Conservation (phyloP, 1,140 invertebrate species). For the Neocloeon triangulifer region DNA sequence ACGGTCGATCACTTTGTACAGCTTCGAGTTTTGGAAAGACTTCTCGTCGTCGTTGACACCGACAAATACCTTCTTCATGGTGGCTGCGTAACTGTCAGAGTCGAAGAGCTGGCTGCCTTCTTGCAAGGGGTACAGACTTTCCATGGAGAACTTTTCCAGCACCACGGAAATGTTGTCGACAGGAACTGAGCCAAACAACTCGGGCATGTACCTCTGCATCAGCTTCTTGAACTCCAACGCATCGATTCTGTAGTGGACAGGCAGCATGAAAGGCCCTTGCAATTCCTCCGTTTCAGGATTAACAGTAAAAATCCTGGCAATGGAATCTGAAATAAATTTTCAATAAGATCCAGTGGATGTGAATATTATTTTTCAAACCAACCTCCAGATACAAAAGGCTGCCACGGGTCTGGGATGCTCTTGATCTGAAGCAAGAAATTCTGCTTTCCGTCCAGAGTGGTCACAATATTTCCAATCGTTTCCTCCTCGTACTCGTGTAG, state of each 20-base stretch:
- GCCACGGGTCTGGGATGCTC: conserved; percentile 34
- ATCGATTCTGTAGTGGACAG: conserved; percentile 29
- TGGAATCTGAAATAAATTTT: conserved; percentile 23
- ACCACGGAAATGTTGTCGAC: not conserved
- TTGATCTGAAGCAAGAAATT: conserved; percentile 47
- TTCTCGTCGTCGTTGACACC: conserved; percentile 8
- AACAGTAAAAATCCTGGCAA: conserved; percentile 36
- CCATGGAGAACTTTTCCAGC: conserved; percentile 13
- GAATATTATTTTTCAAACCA: conserved; percentile 9
- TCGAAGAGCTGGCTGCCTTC: too few relatives aligned
- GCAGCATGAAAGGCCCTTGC: conserved; percentile 31
- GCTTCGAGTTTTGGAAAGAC: conserved; percentile 14
- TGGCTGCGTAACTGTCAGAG: conserved; percentile 14
- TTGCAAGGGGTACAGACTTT: conserved; percentile 13
- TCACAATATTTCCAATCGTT: conserved; percentile 24
- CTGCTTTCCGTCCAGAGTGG: conserved; percentile 20
- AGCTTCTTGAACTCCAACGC: conserved; percentile 32
- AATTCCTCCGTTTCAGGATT: conserved; percentile 35
- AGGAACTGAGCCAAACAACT: not conserved
- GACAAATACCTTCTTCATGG: conserved; percentile 12
- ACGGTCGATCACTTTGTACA: conserved; percentile 24
- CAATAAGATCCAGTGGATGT: too few relatives aligned
- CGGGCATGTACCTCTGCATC: not conserved
- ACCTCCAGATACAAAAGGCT: conserved; percentile 37
- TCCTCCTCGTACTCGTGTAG: conserved; percentile 35